Evolutionary conservation across 2,888 invertebrate genomes (phyloP).

Genomic region (Globia sparganii): DNA sequence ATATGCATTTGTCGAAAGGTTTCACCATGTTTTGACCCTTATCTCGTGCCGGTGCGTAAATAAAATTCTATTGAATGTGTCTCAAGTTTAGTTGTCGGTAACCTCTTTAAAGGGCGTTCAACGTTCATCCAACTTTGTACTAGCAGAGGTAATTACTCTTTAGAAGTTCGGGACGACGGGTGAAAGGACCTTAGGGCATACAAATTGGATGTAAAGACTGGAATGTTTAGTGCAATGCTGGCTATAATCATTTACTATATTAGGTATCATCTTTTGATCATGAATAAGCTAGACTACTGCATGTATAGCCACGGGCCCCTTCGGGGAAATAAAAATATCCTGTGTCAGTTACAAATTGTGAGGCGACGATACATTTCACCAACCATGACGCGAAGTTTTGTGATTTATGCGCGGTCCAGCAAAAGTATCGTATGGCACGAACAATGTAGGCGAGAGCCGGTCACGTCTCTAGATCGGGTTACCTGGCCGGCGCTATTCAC

Average conservation of each 20-base stretch:
- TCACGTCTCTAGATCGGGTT: conserved; percentile 80
- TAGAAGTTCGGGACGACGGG: conserved; percentile 30
- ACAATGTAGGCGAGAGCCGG: conserved; percentile 75
- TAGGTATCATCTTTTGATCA: background rate
- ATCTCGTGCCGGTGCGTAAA: conserved; percentile 55
- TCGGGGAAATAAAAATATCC: conserved; percentile 1
- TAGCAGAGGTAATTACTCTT: conserved; percentile 53
- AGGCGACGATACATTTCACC: conserved; percentile 57
- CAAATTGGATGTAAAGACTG: conserved; percentile 7
- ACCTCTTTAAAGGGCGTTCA: conserved; percentile 67
- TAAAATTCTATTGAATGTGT: conserved; percentile 57
- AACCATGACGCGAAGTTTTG: conserved; percentile 49
- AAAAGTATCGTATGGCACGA: conserved; percentile 78
- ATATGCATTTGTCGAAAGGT: conserved; percentile 56
- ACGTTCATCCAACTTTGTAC: conserved; percentile 60
- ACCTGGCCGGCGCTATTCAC: conserved; percentile 79
- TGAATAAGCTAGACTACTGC: background rate
- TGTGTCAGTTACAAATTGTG: conserved; percentile 42
- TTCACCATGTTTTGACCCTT: conserved; percentile 66
- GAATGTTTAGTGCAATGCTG: background rate
- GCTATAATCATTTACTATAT: background rate
- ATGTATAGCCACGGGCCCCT: background rate
- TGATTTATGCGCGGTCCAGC: conserved; percentile 66
- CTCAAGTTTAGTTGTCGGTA: conserved; percentile 61
- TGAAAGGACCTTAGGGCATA: conserved; percentile 19